Evolutionary conservation across 2,113 vertebrate genomes (phyloP), one percentile per base, ranked within the genome.

Genomic region (Dunckerocampus dactyliophorus): DNA sequence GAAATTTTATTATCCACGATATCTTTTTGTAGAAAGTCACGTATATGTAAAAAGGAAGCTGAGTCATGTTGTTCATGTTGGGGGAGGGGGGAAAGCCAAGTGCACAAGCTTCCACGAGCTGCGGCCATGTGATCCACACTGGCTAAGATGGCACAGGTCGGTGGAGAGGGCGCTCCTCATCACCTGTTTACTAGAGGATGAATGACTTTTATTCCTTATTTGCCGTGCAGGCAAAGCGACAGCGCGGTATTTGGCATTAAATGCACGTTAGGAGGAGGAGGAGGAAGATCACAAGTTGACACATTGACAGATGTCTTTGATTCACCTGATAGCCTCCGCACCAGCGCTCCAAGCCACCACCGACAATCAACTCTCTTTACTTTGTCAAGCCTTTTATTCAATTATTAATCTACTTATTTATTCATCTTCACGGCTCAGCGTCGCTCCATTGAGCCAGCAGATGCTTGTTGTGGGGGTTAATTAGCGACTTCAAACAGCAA

Each of bases 401-500:
- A 86, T 83, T 79, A 88, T 86, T 79, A 65, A 83, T 83, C 64
- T 80, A 63, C 74, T 87, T 87, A 74, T 85, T 84, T 80, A 79
- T 85, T 87, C 67, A 79, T 77, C 76, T 81, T 81, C 81, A 85
- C 74, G 82, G 80, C 77, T 82, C 74, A n/a, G 76, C 74, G 81
- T 84, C 82, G 85, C 86, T 85, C 81, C 71, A 82, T 86, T 84
- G 81, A 88, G 84, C 75, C 71, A 83, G 79, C 87, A 91, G 88
- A 89, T 89, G 88, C 86, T 78, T 84, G 78, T 79, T 43, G 39
- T 42, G 39, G 79, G 83, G 75, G 87, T 90, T 89, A 88, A 89
- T 89, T 86, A 88, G 85, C 71, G 87, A 87, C 85, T 89, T 90
- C 85, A 89, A 87, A 87, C 39, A 79, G 86, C 79, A 84, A 82